Percentiles rank a stretch among this genome's conserved stretches.
Evolutionary conservation across 1,140 invertebrate genomes (phyloP).

Genomic region (Holotrichia oblita): DNA sequence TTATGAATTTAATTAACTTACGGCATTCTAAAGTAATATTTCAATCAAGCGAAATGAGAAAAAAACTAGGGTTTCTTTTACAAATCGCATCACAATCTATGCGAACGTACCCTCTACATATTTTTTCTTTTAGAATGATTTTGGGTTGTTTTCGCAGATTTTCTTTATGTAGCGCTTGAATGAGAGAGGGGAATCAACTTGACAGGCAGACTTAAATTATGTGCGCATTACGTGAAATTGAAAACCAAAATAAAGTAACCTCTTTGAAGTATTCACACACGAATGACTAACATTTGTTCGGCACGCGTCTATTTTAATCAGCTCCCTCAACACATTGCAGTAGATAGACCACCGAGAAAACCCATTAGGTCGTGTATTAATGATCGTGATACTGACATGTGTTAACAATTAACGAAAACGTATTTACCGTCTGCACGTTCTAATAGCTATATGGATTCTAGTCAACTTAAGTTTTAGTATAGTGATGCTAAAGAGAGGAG

Average conservation of each 20-base stretch:
- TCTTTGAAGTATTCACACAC: slow-evolving; percentile 39
- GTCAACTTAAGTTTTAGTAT: not conserved
- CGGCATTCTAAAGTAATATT: too few relatives aligned
- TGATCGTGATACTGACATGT: slow-evolving; percentile 44
- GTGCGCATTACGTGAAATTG: slow-evolving; percentile 37
- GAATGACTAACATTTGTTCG: slow-evolving; percentile 41
- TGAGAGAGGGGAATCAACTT: slow-evolving; percentile 20
- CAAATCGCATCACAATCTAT: not conserved
- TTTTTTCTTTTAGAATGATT: slow-evolving; percentile 22
- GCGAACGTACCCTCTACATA: not conserved
- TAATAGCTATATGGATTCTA: not conserved
- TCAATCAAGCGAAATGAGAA: too few relatives aligned
- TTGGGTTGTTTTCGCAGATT: slow-evolving; percentile 15
- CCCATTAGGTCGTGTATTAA: slow-evolving; percentile 44
- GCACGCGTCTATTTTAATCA: slow-evolving; percentile 46
- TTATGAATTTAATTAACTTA: too few relatives aligned
- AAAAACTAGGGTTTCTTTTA: too few relatives aligned
- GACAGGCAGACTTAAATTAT: slow-evolving; percentile 27
- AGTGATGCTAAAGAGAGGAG: not conserved
- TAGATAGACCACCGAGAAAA: slow-evolving; percentile 43
- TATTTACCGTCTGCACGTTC: not conserved
- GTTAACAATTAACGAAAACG: slow-evolving; percentile 46
- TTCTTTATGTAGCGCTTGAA: not conserved
- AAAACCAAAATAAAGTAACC: slow-evolving; percentile 35
- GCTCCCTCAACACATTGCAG: slow-evolving; percentile 37